phyloP scores from a whole-genome alignment of 2,888 invertebrate species.

The Lasioglossum leucozonium region DNA sequence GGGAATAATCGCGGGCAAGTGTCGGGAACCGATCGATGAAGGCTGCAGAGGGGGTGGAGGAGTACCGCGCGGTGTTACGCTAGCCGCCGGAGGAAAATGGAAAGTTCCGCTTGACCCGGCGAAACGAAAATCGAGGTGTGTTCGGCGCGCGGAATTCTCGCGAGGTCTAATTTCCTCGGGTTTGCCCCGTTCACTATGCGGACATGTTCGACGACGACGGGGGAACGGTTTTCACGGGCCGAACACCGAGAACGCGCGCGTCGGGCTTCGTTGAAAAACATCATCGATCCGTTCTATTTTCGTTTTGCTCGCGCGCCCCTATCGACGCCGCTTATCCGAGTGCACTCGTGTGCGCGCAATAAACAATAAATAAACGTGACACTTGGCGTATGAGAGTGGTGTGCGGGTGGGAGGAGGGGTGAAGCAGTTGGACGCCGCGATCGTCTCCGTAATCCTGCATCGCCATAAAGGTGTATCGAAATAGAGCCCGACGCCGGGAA shows the following conservation, averaged over 20 bases:
- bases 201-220: background rate
- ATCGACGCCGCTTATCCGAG: constrained; percentile 24
- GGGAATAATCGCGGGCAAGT: background rate
- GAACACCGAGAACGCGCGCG: background rate
- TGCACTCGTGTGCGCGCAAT: constrained; percentile 33
- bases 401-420: too few relatives aligned
- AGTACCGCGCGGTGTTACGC: background rate
- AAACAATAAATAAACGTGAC: constrained; percentile 50
- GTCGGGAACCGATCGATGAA: background rate
- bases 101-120: background rate
- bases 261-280: constrained; percentile 38
- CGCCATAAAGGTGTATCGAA: constrained; percentile 18
- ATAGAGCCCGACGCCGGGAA: constrained; percentile 25
- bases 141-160: background rate
- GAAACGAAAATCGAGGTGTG: constrained; percentile 2
- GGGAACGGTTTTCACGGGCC: background rate
- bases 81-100: background rate
- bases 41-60: too few relatives aligned
- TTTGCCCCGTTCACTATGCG: background rate
- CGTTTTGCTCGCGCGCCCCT: constrained; percentile 24
- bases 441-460: background rate
- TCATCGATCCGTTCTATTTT: constrained; percentile 53
- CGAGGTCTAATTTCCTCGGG: background rate
- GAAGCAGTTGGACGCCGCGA: background rate
- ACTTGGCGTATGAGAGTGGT: constrained; percentile 38